Base-by-base conservation (phyloP, 2,797 vertebrate genomes). In the Poeciliopsis presidionis region DNA sequence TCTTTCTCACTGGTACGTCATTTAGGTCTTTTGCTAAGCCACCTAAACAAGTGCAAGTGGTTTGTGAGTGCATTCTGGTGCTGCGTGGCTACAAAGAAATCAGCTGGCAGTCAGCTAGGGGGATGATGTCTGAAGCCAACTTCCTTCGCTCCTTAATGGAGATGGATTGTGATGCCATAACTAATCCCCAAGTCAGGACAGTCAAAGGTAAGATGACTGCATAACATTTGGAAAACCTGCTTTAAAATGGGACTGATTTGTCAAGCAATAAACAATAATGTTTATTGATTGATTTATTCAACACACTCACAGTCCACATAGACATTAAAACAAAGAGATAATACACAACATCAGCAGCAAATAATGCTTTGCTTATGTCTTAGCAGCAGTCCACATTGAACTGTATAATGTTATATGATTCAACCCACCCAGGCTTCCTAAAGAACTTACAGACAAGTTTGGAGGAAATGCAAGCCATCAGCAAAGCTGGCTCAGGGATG, bases 81-180 rank as follows among this genome's bases (percentile, higher is more conserved):
- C 95, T 99, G 84, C 97, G 97, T 33, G 96, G 97, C n/a, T 93
- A 97, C 92, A 98, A 96, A 78, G 98, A 99, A 81, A 95, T 99
- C 82, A 98, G 84, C 91, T 99, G 98, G 98, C 97, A 97, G 85
- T 89, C 96, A 0, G 98, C 98, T 87, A 99, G 97, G 79, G 97
- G 95, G 30, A 99, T 99, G 98, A 99, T 99, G 97, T 98, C 98
- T 0, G 98, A 99, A 89, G 93, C 96, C 0, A 98, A 97, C 86
- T 99, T 99, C 93, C 94, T 99, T 87, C 93, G 95, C 5, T 96
- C 96, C 0, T 94, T 99, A 65, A 96, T 98, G 97, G 97, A 98
- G 7, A 96, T 99, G 1, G 97, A 99, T 77, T 99, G 98, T 61
- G 97, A 98, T 82, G 84, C 92, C 6, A 97, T 99, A 84, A 89